Base-by-base conservation (phyloP, 2,888 invertebrate species). In the Caenorhabditis imperialis region DNA sequence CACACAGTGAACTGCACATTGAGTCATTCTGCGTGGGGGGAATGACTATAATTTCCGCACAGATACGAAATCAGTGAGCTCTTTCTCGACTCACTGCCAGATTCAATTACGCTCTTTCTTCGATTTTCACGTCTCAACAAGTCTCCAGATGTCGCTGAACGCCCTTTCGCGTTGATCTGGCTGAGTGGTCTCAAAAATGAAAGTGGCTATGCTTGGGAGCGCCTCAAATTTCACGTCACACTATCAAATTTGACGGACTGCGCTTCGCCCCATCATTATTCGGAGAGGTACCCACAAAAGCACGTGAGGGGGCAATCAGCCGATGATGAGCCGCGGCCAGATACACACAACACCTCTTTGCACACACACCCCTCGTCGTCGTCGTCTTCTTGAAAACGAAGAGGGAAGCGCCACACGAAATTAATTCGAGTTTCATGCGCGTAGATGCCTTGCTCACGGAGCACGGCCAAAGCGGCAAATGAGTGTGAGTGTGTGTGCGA, bases 341-440 rank as follows among this genome's bases (percentile, higher is more conserved):
- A 12, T 18, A 30, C 48, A 35, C 63, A 65, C 54, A 54, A 63
- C 62, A 63, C 53, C 54, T 54, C 33, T 35, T 35, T 25, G 48
- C 30, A 30, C 50, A 16, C 22, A 30, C 16, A 12, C 27, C 6
- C 6, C 7, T 7, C 44, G 44, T 22, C 44, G 22, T 40, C 45
- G 25, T 45, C 45, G 45, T 12, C 45, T 23, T 18, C 30, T 30
- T n/a, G n/a, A n/a, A n/a, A 30, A 30, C 30, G 10, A 30, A 30
- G 10, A 30, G 30, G 10, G 10, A 30, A 30, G 10, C 7, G 10
- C 7, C 7, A 10, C 7, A 30, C 30, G 10, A 30, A 65, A 65
- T 65, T 65, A 65, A 65, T 65, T 65, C 65, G 57, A 65, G 65
- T 65, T 65, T 65, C 57, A 65, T 65, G 65, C 57, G 63, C 57